Conservation (phyloP, 2,113 vertebrate genomes). For the Oreochromis spilurus region DNA sequence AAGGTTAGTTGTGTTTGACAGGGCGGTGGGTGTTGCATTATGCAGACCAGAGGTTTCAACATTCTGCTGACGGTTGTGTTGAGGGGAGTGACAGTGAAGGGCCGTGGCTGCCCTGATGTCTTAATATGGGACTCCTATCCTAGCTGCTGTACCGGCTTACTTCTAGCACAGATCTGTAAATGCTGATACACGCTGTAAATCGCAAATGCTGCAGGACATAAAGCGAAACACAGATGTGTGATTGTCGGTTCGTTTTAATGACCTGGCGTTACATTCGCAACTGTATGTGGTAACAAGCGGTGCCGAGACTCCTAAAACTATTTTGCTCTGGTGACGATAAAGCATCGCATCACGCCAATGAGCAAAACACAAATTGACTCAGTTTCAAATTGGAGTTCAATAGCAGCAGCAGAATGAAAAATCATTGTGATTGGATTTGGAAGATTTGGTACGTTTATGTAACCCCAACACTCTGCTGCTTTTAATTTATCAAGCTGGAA, state of each 20-base stretch:
- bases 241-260: background rate
- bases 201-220: background rate
- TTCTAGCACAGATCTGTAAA: background rate
- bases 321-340: background rate
- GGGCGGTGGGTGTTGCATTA: slow-evolving; percentile 12
- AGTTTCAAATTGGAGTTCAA: background rate
- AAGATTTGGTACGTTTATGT: slow-evolving; percentile 5
- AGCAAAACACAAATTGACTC: background rate
- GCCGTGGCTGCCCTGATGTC: background rate
- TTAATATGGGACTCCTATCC: background rate
- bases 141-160: background rate
- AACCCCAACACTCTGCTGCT: background rate
- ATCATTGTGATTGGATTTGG: background rate
- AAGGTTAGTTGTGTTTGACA: slow-evolving; percentile 42
- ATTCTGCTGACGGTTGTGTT: slow-evolving; percentile 8
- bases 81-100: slow-evolving; percentile 20
- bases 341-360: background rate
- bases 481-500: slow-evolving; percentile 8
- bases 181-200: background rate
- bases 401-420: background rate
- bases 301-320: background rate
- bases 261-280: background rate
- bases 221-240: background rate
- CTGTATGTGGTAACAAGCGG: background rate
- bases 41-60: background rate